phyloP scores from a whole-genome alignment of 1,140 invertebrate species.

The Leptopilina boulardi region DNA sequence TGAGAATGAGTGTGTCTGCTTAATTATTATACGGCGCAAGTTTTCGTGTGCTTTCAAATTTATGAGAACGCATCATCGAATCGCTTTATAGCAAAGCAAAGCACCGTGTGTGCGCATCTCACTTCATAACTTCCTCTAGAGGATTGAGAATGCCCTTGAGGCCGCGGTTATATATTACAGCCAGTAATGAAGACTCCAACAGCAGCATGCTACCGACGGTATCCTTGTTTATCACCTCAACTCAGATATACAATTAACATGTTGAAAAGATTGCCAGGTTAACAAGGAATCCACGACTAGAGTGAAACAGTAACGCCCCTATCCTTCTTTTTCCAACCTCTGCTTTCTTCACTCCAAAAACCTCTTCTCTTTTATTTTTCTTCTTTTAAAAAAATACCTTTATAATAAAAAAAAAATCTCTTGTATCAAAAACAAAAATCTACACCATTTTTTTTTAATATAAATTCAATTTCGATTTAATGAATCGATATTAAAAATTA shows the following conservation, averaged over 20 bases:
- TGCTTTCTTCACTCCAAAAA: constrained; percentile 39
- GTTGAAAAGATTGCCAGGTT: constrained; percentile 55
- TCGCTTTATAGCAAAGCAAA: constrained; percentile 29
- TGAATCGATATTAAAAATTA: no score
- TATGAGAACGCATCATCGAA: constrained; percentile 29
- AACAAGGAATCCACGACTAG: constrained; percentile 37
- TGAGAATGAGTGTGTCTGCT: neutral
- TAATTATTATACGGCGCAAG: constrained; percentile 7
- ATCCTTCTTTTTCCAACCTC: constrained; percentile 43
- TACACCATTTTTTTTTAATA: no score
- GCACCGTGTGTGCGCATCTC: constrained; percentile 45
- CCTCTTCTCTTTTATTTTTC: no score
- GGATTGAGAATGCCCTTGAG: constrained; percentile 49
- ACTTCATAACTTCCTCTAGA: constrained; percentile 52
- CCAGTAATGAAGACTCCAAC: constrained; percentile 62
- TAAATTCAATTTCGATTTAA: neutral
- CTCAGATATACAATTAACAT: constrained; percentile 67
- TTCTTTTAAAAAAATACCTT: neutral
- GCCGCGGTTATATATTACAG: constrained; percentile 59
- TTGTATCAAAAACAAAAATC: no score
- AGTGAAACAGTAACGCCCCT: constrained; percentile 38
- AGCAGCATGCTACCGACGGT: constrained; percentile 50
- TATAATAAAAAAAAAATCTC: no score
- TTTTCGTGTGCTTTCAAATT: constrained; percentile 31
- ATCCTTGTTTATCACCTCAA: constrained; percentile 60